Conservation (phyloP, 2,888 invertebrate genomes). For the Anoncus sp. region DNA sequence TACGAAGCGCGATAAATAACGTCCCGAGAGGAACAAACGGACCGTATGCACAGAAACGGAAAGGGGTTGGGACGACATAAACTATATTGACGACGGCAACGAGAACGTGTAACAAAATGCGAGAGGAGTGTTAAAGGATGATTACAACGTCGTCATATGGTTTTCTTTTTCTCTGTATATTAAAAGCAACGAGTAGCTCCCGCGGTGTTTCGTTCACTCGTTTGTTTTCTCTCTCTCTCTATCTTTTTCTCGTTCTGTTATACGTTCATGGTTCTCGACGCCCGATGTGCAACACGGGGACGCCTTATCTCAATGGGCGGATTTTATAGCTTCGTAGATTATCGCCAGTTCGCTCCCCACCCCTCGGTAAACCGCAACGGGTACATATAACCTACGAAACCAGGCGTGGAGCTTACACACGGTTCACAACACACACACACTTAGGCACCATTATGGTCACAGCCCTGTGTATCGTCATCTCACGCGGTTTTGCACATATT, state of each 20-base stretch:
- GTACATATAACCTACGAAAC: constrained; percentile 35
- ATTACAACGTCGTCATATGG: constrained; percentile 71
- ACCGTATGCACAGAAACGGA: constrained; percentile 3
- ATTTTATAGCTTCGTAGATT: constrained; percentile 76
- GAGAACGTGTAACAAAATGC: constrained; percentile 38
- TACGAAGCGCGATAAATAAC: constrained; percentile 44
- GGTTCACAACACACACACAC: constrained; percentile 25
- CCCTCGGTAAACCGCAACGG: constrained; percentile 17
- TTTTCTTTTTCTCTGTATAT: constrained; percentile 63
- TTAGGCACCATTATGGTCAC: constrained; percentile 41
- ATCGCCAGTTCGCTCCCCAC: constrained; percentile 65
- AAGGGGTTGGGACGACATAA: constrained; percentile 35
- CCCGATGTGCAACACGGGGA: constrained; percentile 51
- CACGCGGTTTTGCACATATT: constrained; percentile 25
- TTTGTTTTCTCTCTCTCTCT: constrained; percentile 1
- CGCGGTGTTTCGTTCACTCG: constrained; percentile 41
- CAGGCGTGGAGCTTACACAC: neutral
- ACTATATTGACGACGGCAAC: constrained; percentile 39
- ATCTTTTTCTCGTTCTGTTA: constrained; percentile 3
- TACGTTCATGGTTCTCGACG: constrained; percentile 12
- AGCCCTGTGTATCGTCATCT: constrained; percentile 37
- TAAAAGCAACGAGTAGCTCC: constrained; percentile 36
- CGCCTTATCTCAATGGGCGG: constrained; percentile 80
- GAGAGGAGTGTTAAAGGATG: constrained; percentile 67
- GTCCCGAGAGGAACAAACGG: constrained; percentile 37